These are phyloP conservation scores for Lasiommata megera DNA, from an alignment of 2,888 invertebrate genomes.

Conservation along the genomic window DNA sequence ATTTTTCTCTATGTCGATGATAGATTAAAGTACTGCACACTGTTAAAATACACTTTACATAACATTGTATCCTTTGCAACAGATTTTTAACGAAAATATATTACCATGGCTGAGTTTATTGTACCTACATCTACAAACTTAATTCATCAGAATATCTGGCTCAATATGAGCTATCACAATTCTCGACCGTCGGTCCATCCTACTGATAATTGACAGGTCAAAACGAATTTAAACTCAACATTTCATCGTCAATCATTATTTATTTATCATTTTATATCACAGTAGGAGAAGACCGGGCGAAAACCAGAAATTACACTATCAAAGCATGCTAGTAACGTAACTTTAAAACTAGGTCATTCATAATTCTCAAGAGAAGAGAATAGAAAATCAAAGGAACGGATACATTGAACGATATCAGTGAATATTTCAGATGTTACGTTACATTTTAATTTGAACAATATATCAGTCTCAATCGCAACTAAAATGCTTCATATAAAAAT, in stretches of 20 bases:
- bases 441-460: slow-evolving; percentile 72
- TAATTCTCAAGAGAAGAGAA: slow-evolving; percentile 42
- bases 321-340: slow-evolving; percentile 74
- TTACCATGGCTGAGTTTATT: slow-evolving; percentile 64
- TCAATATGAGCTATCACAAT: slow-evolving; percentile 79
- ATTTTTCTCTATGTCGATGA: slow-evolving; percentile 71
- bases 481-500: slow-evolving; percentile 74
- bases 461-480: slow-evolving; percentile 77
- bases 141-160: slow-evolving; percentile 70
- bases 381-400: slow-evolving; percentile 38
- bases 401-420: slow-evolving; percentile 56
- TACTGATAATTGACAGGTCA: slow-evolving; percentile 62
- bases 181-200: slow-evolving; percentile 67
- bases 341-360: slow-evolving; percentile 61
- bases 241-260: slow-evolving; percentile 45
- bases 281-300: slow-evolving; percentile 79
- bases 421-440: slow-evolving; percentile 61
- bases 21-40: slow-evolving; percentile 60
- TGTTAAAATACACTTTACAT: slow-evolving; percentile 58
- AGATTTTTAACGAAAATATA: slow-evolving; percentile 55
- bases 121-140: slow-evolving; percentile 67
- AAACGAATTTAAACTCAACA: slow-evolving; percentile 55
- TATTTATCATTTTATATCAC: slow-evolving; percentile 64
- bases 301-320: slow-evolving; percentile 76
- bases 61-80: slow-evolving; percentile 58